phyloP scores from a whole-genome alignment of 1,140 invertebrate genomes.

The Galleria mellonella region DNA sequence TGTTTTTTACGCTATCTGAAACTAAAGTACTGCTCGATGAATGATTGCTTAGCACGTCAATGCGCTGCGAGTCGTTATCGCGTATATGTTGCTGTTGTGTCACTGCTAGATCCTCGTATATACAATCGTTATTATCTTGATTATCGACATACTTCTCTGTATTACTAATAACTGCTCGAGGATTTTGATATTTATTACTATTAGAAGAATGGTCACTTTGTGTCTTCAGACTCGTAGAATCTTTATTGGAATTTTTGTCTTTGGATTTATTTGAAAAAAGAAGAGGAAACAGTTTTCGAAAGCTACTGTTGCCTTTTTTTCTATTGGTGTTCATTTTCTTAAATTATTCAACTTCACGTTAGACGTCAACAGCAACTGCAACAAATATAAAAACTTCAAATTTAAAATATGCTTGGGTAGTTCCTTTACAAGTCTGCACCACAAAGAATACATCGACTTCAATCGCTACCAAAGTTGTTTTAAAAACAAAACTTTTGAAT shows the following conservation, averaged over 20 bases:
- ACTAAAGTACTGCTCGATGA: conserved; percentile 60
- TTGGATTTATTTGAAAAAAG: conserved; percentile 53
- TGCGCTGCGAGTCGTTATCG: conserved; percentile 20
- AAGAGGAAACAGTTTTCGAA: conserved; percentile 57
- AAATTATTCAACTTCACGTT: neutral
- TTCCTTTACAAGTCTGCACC: too few relatives aligned
- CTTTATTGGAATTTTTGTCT: conserved; percentile 35
- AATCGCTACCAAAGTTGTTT: too few relatives aligned
- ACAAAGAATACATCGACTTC: too few relatives aligned
- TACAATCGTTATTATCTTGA: conserved; percentile 30
- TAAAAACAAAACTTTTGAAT: too few relatives aligned
- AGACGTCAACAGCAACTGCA: neutral
- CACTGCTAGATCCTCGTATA: conserved; percentile 57
- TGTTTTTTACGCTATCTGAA: conserved; percentile 45
- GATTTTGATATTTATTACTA: conserved; percentile 47
- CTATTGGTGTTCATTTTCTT: conserved; percentile 44
- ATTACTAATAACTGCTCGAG: conserved; percentile 20
- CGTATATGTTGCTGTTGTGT: conserved; percentile 12
- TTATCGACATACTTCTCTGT: neutral
- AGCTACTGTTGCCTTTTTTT: conserved; percentile 49
- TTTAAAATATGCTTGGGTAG: too few relatives aligned
- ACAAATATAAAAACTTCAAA: neutral
- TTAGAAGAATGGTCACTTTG: conserved; percentile 18
- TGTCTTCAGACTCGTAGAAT: conserved; percentile 19
- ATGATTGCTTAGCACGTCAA: conserved; percentile 33